These are phyloP conservation scores for Myotis davidii DNA, from an alignment of 2,113 vertebrate genomes.

Conservation along the genomic window DNA sequence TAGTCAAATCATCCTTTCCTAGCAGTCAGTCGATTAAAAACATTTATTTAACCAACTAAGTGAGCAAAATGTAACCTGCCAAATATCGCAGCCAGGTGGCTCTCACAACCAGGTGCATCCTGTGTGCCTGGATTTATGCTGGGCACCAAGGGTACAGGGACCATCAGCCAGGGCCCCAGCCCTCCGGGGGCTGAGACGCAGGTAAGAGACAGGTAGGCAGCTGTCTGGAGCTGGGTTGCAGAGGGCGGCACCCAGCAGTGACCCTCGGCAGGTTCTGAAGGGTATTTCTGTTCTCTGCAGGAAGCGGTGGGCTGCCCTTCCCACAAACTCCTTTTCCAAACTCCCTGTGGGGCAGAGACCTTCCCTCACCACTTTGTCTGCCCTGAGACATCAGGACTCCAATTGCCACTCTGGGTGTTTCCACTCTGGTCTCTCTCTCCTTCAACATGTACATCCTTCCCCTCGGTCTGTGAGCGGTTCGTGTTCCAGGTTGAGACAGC, in stretches of 20 bases:
- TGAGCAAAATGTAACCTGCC: background rate
- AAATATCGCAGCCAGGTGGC: no score
- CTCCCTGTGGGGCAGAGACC: background rate
- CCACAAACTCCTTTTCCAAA: background rate
- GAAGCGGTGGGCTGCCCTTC: background rate
- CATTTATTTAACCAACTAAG: background rate
- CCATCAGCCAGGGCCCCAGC: accelerated
- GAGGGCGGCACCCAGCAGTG: background rate
- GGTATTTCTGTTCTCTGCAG: background rate
- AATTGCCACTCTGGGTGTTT: background rate
- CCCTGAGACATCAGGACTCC: background rate
- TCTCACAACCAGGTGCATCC: background rate
- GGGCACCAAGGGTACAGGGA: background rate
- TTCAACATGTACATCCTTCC: background rate
- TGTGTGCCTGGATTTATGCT: no score
- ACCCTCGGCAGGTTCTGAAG: background rate
- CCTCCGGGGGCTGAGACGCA: accelerated
- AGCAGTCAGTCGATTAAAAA: background rate
- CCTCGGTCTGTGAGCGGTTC: background rate
- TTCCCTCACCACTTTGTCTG: no score
- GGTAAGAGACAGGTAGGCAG: no score
- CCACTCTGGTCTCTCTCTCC: background rate
- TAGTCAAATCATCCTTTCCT: background rate
- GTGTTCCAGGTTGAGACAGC: background rate
- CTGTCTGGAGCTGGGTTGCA: background rate